Evolutionary conservation across 2,113 vertebrate species (phyloP), one percentile per base, ranked within the genome.

Genomic region (Brachyistius frenatus): DNA sequence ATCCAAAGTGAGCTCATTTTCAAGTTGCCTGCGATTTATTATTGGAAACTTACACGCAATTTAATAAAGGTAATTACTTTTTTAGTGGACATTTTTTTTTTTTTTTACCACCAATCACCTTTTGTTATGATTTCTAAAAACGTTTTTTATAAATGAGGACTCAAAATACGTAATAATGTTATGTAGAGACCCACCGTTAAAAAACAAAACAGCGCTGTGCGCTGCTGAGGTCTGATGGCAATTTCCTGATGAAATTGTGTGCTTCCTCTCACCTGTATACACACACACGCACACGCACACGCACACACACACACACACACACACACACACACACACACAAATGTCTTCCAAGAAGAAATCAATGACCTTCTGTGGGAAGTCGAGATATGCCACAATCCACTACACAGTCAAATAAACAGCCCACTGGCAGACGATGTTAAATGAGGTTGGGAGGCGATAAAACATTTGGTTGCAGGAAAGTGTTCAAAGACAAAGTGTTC

Each of bases 311-410:
- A 62, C 61, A 49, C 14, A 44, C 36, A 61, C 49, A 56, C 35
- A 44, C 14, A 33, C 7, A 32, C 41, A 23, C 47, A 41, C 53
- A 62, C 61, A 49, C 14, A 44, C 36, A 61, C 49, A 56, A 76
- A 63, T 53, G 69, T 73, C 80, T 83, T 52, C 54, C 62, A 61
- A 41, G 79, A 79, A 86, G 73, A 88, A 88, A 88, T 91, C 86
- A 5, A 85, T 89, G 83, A 71, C 70, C 61, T 70, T 84, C 83
- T 80, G 83, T 76, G 46, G 81, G 66, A 85, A 76, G 78, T 73
- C 80, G 71, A 56, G 62, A 84, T 49, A 60, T 67, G 63, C 84
- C 76, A 77, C 75, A 63, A 86, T 73, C 70, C 65, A 86, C 70
- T 66, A 16, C 68, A 61, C 68, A 62, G 73, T 47, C 58, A 82